Conservation (phyloP, 64 coral and sea anemone genomes). For the Stichodactyla mertensii region DNA sequence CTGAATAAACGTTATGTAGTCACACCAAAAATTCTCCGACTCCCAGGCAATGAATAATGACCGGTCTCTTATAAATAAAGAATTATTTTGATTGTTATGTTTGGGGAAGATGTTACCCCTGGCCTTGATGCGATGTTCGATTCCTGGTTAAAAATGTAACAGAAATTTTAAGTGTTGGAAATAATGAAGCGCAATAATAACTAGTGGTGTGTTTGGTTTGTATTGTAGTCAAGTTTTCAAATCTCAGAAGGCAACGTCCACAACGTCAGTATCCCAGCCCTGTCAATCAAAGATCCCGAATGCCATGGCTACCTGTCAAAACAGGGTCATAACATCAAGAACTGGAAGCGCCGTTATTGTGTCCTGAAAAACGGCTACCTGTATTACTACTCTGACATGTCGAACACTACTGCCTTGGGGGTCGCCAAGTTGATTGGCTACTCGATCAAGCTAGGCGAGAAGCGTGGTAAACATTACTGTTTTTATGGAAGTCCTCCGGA, state of each 20-base stretch:
- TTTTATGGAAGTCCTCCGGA: slow-evolving; percentile 63
- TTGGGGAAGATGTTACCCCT: too few relatives aligned
- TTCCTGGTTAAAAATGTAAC: too few relatives aligned
- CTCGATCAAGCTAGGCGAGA: slow-evolving; percentile 49
- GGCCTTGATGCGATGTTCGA: too few relatives aligned
- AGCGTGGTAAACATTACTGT: slow-evolving; percentile 54
- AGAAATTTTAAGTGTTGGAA: too few relatives aligned
- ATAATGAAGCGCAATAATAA: too few relatives aligned
- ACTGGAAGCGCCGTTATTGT: slow-evolving; percentile 89
- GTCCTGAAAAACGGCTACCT: slow-evolving; percentile 95
- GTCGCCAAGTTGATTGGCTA: slow-evolving; percentile 79
- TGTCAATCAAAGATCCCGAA: slow-evolving; percentile 95
- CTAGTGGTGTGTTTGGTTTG: not conserved
- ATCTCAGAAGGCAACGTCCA: slow-evolving; percentile 84
- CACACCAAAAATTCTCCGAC: too few relatives aligned
- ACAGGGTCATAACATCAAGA: slow-evolving; percentile 54
- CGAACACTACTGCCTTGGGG: slow-evolving; percentile 77
- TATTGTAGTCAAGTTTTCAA: slow-evolving; percentile 50
- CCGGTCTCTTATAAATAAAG: too few relatives aligned
- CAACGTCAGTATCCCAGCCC: slow-evolving; percentile 96
- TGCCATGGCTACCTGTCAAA: slow-evolving; percentile 98
- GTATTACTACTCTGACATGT: slow-evolving; percentile 97
- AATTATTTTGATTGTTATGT: too few relatives aligned
- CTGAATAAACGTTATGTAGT: too few relatives aligned
- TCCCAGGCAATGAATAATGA: too few relatives aligned